Evolutionary conservation across 2,888 invertebrate genomes (phyloP).

Genomic region (Hecatera dysodea): DNA sequence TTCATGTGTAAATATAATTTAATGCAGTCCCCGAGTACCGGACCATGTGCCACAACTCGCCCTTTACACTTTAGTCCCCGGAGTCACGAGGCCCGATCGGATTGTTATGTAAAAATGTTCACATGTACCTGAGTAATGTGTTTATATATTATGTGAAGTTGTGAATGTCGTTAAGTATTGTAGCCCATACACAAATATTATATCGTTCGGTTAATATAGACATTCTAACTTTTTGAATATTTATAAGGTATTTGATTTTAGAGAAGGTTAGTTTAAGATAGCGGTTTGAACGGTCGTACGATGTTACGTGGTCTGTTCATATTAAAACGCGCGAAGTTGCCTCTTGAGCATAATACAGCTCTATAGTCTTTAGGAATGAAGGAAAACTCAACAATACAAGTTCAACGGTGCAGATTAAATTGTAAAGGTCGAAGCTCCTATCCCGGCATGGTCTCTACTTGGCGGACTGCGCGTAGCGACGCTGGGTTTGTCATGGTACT

Average conservation of each 20-base stretch:
- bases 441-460: conserved; percentile 59
- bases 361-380: conserved; percentile 49
- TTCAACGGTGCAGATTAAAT: conserved; percentile 43
- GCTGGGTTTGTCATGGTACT: conserved; percentile 70
- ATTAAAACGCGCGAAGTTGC: conserved; percentile 55
- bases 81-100: conserved; percentile 51
- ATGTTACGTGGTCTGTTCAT: conserved; percentile 51
- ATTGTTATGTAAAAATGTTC: conserved; percentile 67
- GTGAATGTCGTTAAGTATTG: conserved; percentile 67
- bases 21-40: conserved; percentile 66
- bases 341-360: conserved; percentile 58
- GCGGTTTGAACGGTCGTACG: conserved; percentile 50
- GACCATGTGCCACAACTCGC: conserved; percentile 48
- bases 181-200: conserved; percentile 64
- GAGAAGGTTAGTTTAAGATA: conserved; percentile 62
- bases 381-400: conserved; percentile 32
- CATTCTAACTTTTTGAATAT: conserved; percentile 67
- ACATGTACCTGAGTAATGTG: conserved; percentile 69
- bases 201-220: conserved; percentile 66
- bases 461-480: conserved; percentile 63
- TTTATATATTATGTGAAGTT: conserved; percentile 69
- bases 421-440: conserved; percentile 47
- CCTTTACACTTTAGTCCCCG: conserved; percentile 56
- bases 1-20: conserved; percentile 83
- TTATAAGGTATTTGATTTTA: conserved; percentile 67